A percentile compares a stretch with the other conserved stretches of the same genome.
phyloP scores from a whole-genome alignment of 2,113 vertebrate species.

The Cariama cristata region DNA sequence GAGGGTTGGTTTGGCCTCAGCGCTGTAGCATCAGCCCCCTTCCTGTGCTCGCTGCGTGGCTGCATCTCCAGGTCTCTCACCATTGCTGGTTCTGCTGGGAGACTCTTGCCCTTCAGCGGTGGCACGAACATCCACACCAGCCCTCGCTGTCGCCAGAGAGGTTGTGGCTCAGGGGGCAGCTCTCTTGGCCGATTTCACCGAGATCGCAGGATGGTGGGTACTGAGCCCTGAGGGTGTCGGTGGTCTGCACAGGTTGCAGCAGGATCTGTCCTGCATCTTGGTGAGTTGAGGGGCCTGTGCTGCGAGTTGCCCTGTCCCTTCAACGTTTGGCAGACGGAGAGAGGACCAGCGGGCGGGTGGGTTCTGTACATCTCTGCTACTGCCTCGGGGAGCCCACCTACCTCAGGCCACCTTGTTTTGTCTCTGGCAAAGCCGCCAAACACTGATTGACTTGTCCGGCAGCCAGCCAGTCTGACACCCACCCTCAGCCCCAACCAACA shows the following conservation, averaged over 20 bases:
- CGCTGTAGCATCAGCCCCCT: rapidly evolving
- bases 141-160: neutral
- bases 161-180: neutral
- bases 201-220: neutral
- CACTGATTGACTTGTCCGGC: too few species aligned
- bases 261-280: rapidly evolving
- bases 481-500: neutral
- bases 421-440: neutral
- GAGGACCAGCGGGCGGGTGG: rapidly evolving
- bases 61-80: neutral
- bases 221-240: neutral
- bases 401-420: rapidly evolving
- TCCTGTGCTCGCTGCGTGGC: rapidly evolving
- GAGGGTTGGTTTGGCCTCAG: neutral
- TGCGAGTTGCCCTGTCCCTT: neutral
- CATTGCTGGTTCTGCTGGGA: neutral
- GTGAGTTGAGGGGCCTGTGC: rapidly evolving
- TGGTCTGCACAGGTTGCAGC: neutral
- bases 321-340: rapidly evolving
- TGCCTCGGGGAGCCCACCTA: rapidly evolving
- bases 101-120: neutral
- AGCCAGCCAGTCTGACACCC: too few species aligned
- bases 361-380: rapidly evolving
- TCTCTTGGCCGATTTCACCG: rapidly evolving
- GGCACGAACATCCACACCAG: rapidly evolving